Evolutionary conservation across 2,888 invertebrate genomes (phyloP), one percentile per base, ranked within the genome.

Genomic region (Unio pictorum): DNA sequence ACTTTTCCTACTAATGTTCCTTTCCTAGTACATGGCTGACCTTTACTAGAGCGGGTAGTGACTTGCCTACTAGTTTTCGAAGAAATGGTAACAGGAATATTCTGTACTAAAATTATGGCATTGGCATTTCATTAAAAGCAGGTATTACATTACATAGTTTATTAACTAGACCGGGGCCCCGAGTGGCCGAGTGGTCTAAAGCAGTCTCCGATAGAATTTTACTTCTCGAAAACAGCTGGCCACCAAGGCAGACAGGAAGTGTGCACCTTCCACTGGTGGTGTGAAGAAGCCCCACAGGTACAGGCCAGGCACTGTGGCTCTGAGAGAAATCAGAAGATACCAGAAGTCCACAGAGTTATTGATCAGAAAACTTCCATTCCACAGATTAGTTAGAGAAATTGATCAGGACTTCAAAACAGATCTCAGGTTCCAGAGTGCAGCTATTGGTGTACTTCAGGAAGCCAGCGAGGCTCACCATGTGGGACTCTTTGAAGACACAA

Each of bases 401-500:
- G 90, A 90, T 61, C 90, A 90, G 80, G 90, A 90, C 76, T 90
- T 90, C 84, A 90, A 90, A 74, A 90, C 90, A 68, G 90, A 90
- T 82, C 82, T 90, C 75, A 82, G 90, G 67, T 90, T 90, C 79
- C 90, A 90, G 82, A 88, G 88, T 79, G 88, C 90, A 68, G 90
- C 90, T 67, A 87, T 90, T 81, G 88, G 88, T 61, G 90, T 90
- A 75, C 84, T 90, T 30, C 90, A 90, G 87, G 87, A 87, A 73
- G 87, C 87, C 74, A 86, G 86, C 76, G 87, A 87, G 75, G 87
- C 87, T 59, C 86, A 87, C 79, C 76, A 86, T 72, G 87, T 87
- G 57, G 97, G 98, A 80, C 92, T 98, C 72, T 98, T 98, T 91
- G 98, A 98, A 93, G 98, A 98, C 92, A 98, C 98, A 83, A 98